Conservation (phyloP, 2,888 invertebrate genomes). For the Synanthedon vespiformis region DNA sequence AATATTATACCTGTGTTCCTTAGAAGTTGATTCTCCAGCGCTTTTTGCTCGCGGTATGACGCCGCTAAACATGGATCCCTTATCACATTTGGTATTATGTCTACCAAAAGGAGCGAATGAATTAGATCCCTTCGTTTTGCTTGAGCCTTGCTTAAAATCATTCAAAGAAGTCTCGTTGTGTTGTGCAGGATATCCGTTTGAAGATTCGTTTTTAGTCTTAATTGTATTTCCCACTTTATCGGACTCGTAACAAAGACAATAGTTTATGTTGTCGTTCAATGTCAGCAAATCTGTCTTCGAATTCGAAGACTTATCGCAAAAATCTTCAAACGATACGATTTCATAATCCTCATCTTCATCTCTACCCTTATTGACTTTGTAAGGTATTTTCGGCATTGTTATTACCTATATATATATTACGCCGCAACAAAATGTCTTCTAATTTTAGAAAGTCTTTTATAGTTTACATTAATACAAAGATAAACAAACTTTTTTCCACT, state of each 20-base stretch:
- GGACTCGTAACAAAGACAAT: constrained; percentile 57
- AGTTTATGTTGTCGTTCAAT: constrained; percentile 65
- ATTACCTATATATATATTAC: neutral
- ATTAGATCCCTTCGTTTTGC: constrained; percentile 37
- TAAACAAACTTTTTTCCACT: too few species aligned
- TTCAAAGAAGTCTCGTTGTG: constrained; percentile 54
- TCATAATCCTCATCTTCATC: constrained; percentile 59
- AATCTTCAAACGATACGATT: constrained; percentile 72
- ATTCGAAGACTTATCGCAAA: constrained; percentile 66
- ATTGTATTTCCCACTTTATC: constrained; percentile 35
- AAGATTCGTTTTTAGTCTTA: constrained; percentile 43
- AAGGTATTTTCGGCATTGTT: constrained; percentile 62
- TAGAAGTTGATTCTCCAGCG: constrained; percentile 31
- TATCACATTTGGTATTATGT: constrained; percentile 27
- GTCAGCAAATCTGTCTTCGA: constrained; percentile 68
- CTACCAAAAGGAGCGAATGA: constrained; percentile 54
- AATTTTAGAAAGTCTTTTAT: neutral
- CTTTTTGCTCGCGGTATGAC: constrained; percentile 42
- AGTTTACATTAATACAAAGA: neutral
- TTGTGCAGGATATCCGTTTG: constrained; percentile 31
- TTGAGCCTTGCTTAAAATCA: constrained; percentile 39
- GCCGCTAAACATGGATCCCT: constrained; percentile 43
- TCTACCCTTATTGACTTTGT: constrained; percentile 49
- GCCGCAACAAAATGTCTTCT: neutral
- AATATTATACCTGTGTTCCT: neutral